Percentiles rank a stretch among this genome's conserved stretches.
phyloP scores from a whole-genome alignment of 2,797 vertebrate genomes.

The Myiotriccus ornatus region DNA sequence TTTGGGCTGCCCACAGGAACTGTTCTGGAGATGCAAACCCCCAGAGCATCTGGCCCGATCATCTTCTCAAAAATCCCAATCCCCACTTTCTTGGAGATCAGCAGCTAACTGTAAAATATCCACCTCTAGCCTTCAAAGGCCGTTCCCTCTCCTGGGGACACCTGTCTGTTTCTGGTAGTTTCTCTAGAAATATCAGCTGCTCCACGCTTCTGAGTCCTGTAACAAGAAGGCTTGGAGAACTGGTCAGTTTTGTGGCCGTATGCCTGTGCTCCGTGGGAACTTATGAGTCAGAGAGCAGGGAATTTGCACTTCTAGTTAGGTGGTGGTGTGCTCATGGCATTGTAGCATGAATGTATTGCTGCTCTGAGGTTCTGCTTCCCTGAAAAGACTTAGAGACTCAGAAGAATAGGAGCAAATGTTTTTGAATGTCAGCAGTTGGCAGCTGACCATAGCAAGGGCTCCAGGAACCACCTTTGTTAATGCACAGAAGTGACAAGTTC shows the following conservation, averaged over 20 bases:
- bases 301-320: background rate
- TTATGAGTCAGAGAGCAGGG: background rate
- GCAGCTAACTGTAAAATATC: background rate
- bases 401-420: background rate
- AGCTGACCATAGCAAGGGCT: background rate
- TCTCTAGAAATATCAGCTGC: background rate
- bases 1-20: background rate
- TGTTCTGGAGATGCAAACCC: background rate
- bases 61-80: background rate
- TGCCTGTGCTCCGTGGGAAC: background rate
- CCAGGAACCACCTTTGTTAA: background rate
- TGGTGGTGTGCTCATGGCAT: background rate
- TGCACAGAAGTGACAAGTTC: background rate
- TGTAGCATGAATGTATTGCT: background rate
- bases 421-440: background rate
- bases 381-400: background rate
- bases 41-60: background rate
- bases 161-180: background rate
- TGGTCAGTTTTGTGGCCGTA: background rate
- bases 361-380: background rate
- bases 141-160: background rate
- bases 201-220: background rate
- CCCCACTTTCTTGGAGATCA: background rate
- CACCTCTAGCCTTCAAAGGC: background rate
- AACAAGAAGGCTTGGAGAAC: background rate